Conservation (phyloP, 1,140 invertebrate genomes). For the Cepaea nemoralis region DNA sequence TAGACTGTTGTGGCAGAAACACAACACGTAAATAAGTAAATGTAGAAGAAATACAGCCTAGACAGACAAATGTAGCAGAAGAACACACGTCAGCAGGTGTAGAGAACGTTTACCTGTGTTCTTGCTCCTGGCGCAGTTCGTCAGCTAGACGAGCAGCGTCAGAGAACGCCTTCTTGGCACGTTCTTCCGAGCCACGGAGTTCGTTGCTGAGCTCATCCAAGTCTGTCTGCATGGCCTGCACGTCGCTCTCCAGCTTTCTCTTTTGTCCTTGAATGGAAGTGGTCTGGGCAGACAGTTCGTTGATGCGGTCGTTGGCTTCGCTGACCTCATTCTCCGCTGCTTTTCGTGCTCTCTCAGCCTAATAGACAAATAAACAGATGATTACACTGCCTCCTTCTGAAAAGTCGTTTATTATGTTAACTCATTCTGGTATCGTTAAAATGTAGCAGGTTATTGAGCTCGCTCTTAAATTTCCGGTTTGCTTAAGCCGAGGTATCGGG, state of each 20-base stretch:
- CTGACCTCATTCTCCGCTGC: constrained; percentile 95
- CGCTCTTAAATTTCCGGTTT: too few species aligned
- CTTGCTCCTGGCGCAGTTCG: constrained; percentile 97
- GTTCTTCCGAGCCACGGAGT: constrained; percentile 66
- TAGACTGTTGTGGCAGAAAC: too few species aligned
- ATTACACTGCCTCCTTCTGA: too few species aligned
- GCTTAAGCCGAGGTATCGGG: too few species aligned
- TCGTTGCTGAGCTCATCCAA: constrained; percentile 71
- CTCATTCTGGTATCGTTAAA: too few species aligned
- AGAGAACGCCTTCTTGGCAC: constrained; percentile 88
- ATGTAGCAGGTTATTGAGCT: too few species aligned
- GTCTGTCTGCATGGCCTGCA: constrained; percentile 88
- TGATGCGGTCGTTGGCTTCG: constrained; percentile 96
- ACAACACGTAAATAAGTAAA: too few species aligned
- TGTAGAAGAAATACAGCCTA: too few species aligned
- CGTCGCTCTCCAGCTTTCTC: constrained; percentile 97
- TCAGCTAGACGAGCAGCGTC: constrained; percentile 97
- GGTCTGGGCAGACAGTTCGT: constrained; percentile 92
- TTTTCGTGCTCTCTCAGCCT: constrained; percentile 92
- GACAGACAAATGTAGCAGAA: too few species aligned
- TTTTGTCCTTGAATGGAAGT: constrained; percentile 93
- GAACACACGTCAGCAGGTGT: too few species aligned
- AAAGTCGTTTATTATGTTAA: too few species aligned
- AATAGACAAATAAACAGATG: too few species aligned
- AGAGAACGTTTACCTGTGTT: constrained; percentile 79